These are phyloP conservation scores for Zelostemma sp. DNA, from an alignment of 1,140 invertebrate genomes.

Conservation along the genomic window DNA sequence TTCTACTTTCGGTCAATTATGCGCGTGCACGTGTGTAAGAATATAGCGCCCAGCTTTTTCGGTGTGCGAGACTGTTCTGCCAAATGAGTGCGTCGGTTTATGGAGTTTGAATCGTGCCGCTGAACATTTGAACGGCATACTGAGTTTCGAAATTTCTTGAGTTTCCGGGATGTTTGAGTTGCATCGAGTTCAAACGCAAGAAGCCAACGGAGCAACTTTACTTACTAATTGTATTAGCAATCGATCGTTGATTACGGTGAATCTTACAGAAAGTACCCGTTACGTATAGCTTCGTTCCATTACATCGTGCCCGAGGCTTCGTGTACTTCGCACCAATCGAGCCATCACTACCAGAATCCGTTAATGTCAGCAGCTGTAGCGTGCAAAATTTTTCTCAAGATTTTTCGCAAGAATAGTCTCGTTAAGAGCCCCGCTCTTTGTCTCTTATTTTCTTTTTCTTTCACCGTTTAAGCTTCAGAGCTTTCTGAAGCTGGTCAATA, in stretches of 20 bases:
- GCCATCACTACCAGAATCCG: constrained; percentile 8
- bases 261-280: constrained; percentile 35
- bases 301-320: constrained; percentile 19
- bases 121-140: constrained; percentile 4
- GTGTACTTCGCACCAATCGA: constrained; percentile 13
- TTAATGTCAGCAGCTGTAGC: constrained; percentile 20
- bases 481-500: too few species aligned
- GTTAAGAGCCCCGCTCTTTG: constrained; percentile 1
- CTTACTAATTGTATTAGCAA: constrained; percentile 33
- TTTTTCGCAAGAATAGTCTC: constrained; percentile 14
- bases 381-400: constrained; percentile 8
- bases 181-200: constrained; percentile 13
- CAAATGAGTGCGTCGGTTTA: constrained; percentile 22
- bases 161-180: neutral
- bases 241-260: constrained; percentile 45
- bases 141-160: constrained; percentile 19
- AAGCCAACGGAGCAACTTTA: constrained; percentile 12
- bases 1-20: constrained; percentile 44
- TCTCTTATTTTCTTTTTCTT: neutral
- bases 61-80: constrained; percentile 24
- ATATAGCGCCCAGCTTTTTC: constrained; percentile 12
- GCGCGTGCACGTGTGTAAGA: constrained; percentile 37
- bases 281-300: constrained; percentile 17
- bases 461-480: neutral
- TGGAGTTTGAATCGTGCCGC: neutral